A percentile compares a stretch with the other conserved stretches of the same genome.
Evolutionary conservation across 1,140 invertebrate species (phyloP).

Genomic region (Calephelis nemesis): DNA sequence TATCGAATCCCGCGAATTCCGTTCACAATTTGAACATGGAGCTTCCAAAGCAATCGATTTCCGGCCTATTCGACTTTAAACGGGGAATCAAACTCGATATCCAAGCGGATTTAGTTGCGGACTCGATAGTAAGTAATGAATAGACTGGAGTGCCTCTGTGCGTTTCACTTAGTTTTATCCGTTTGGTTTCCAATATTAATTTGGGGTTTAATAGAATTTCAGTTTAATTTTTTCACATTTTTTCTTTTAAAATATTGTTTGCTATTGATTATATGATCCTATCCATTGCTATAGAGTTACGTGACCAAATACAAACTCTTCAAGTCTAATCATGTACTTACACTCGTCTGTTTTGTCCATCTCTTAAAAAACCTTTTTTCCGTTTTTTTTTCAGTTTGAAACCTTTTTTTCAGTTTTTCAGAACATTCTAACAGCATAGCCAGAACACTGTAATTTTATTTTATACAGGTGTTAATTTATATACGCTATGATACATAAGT

Average conservation of each 20-base stretch:
- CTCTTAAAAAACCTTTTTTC: no score
- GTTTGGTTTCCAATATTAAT: conserved; percentile 37
- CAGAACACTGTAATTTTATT: no score
- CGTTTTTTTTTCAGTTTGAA: no score
- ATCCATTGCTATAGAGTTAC: no score
- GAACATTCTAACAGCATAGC: no score
- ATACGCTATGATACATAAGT: no score
- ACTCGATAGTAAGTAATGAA: conserved; percentile 63
- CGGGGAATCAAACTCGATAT: conserved; percentile 73
- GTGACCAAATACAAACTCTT: no score
- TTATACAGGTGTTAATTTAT: no score
- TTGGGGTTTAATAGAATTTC: conserved; percentile 5
- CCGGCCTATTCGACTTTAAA: conserved; percentile 76
- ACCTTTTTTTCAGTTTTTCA: no score
- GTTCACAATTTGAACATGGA: conserved; percentile 63
- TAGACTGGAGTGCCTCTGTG: conserved; percentile 48
- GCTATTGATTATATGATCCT: not conserved
- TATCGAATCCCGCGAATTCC: conserved; percentile 28
- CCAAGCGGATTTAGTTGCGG: conserved; percentile 69
- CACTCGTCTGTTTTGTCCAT: no score
- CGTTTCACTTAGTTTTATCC: conserved; percentile 48
- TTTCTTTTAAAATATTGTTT: not conserved
- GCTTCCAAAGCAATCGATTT: conserved; percentile 76
- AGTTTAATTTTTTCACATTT: not conserved
- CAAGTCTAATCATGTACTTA: no score